Base-by-base conservation (phyloP, 2,888 invertebrate genomes). In the Laspeyria flexula region DNA sequence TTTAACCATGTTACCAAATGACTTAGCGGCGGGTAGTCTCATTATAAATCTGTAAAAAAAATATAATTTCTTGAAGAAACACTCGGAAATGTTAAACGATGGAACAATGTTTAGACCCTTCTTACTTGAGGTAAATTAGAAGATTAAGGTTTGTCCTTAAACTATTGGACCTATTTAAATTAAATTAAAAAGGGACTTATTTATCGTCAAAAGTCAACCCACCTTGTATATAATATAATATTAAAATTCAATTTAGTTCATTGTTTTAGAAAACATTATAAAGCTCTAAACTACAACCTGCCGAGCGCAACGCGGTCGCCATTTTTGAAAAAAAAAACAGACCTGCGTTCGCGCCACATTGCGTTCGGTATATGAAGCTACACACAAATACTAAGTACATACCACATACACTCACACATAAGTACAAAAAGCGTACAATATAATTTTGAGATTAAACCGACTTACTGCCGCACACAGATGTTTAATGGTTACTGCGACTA, bases 381-480 rank as follows among this genome's bases (percentile, higher is more conserved):
- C 62, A 73, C 65, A 65, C 64, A 55, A 66, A 71, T 75, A n/a
- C n/a, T n/a, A 75, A 74, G 72, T 74, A 77, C 73, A 74, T 70
- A 70, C 60, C 40, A 67, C 58, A 73, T 51, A 59, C 72, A 75
- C 54, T 50, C 83, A 79, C 84, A 82, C 75, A 77, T 87, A 88
- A 88, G 87, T 88, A 88, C 87, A 85, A 83, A 82, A 82, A 83
- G 61, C 59, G 64, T 66, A 83, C 79, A 79, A 84, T 79, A 66
- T 60, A 74, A 72, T 63, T 59, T 64, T 73, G 82, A 85, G 86
- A 88, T 88, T 83, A 77, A 70, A 77, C 79, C 83, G 80, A 83
- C 76, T 77, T 47, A n/a, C n/a, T n/a, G n/a, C n/a, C n/a, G n/a
- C n/a, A n/a, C n/a, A n/a, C n/a, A n/a, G n/a, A n/a, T n/a, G n/a